These are phyloP conservation scores for Pterophyllum scalare DNA, from an alignment of 2,113 vertebrate species.

Conservation along the genomic window DNA sequence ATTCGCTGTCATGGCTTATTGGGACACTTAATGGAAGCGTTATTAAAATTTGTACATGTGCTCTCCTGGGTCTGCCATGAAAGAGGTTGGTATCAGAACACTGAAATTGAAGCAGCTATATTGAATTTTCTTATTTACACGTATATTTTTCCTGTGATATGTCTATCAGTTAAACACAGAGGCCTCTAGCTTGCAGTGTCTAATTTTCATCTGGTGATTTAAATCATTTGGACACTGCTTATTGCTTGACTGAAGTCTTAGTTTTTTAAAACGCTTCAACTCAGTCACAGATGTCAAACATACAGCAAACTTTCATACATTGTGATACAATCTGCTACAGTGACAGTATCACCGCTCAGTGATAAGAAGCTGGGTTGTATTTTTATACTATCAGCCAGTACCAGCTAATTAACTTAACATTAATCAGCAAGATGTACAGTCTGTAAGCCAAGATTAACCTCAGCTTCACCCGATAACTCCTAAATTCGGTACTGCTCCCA, in stretches of 20 bases:
- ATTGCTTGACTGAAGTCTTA: not conserved
- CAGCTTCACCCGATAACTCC: not conserved
- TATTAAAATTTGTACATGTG: not conserved
- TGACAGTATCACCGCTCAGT: not conserved
- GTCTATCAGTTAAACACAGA: not conserved
- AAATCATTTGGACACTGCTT: not conserved
- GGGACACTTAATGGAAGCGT: not conserved
- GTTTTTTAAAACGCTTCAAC: not conserved
- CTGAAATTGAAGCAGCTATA: not conserved
- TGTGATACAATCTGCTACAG: not conserved
- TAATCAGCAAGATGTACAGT: not conserved
- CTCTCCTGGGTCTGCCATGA: not conserved
- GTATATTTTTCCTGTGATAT: not conserved
- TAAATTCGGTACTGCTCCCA: not conserved
- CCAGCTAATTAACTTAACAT: too few relatives aligned
- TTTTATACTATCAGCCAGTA: too few relatives aligned
- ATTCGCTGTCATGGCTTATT: constrained; percentile 11
- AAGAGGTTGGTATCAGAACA: not conserved
- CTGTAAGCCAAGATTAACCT: not conserved
- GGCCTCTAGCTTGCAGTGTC: not conserved
- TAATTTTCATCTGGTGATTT: not conserved
- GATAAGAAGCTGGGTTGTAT: too few relatives aligned
- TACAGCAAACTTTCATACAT: not conserved
- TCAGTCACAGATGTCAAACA: not conserved
- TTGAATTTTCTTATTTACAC: constrained; percentile 2